phyloP scores from a whole-genome alignment of 1,140 invertebrate species.

The Leguminivora glycinivorella region DNA sequence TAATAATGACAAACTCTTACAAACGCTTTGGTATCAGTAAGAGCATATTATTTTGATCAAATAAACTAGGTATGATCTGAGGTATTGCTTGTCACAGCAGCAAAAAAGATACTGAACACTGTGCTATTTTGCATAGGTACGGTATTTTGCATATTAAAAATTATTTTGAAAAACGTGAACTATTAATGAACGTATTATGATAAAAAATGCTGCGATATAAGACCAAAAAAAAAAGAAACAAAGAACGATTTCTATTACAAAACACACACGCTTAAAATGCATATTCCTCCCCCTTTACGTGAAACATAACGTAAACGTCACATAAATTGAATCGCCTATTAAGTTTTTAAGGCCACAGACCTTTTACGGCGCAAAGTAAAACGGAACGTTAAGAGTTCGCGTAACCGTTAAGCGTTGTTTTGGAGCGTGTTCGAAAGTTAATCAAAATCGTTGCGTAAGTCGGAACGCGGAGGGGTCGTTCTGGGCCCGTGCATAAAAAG shows the following conservation, averaged over 20 bases:
- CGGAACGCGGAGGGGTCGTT: constrained; percentile 15
- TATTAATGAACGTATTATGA: too few species aligned
- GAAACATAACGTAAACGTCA: constrained; percentile 49
- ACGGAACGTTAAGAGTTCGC: constrained; percentile 19
- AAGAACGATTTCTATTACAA: neutral
- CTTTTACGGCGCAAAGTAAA: constrained; percentile 45
- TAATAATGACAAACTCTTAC: neutral
- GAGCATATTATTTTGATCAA: neutral
- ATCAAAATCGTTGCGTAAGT: constrained; percentile 23
- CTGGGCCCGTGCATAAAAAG: neutral
- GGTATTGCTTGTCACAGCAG: too few species aligned
- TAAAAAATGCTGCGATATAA: neutral
- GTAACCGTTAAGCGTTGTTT: constrained; percentile 22
- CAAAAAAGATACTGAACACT: too few species aligned
- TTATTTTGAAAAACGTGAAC: too few species aligned
- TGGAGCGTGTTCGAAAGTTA: constrained; percentile 21
- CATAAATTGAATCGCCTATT: constrained; percentile 58
- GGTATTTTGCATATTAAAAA: too few species aligned
- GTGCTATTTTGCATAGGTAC: too few species aligned
- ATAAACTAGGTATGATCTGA: neutral
- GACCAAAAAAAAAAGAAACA: neutral
- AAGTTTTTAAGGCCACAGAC: constrained; percentile 57
- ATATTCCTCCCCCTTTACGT: constrained; percentile 40
- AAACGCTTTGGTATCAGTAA: constrained; percentile 31
- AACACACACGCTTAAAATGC: neutral